Conservation (phyloP, 2,888 invertebrate genomes). For the Acrocyrtus sp. region DNA sequence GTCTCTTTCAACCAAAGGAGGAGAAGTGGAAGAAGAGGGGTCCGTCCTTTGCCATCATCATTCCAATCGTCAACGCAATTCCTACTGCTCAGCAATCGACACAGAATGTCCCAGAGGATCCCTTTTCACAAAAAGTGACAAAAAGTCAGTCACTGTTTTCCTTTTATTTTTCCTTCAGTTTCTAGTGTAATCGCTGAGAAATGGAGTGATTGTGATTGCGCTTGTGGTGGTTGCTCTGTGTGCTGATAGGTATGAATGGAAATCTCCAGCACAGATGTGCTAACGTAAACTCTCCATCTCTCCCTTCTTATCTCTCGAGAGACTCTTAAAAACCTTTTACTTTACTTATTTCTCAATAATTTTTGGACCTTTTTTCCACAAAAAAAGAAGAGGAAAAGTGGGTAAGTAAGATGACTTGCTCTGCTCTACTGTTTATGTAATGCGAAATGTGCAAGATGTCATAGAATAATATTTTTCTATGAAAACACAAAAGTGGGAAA, state of each 20-base stretch:
- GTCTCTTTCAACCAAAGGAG: conserved; percentile 7
- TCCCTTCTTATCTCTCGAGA: conserved; percentile 31
- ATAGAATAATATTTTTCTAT: neutral
- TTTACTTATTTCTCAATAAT: conserved; percentile 30
- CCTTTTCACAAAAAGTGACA: conserved; percentile 32
- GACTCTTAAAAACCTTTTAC: conserved; percentile 45
- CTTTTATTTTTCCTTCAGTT: neutral
- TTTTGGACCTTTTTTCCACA: neutral
- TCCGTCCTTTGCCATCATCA: conserved; percentile 4
- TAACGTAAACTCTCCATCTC: conserved; percentile 9
- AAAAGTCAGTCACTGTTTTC: conserved; percentile 24
- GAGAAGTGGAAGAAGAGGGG: neutral
- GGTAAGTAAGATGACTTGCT: neutral
- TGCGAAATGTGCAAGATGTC: neutral
- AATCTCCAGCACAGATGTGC: conserved; percentile 30
- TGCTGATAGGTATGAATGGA: neutral
- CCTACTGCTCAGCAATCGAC: neutral
- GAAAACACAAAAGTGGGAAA: neutral
- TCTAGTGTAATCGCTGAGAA: neutral
- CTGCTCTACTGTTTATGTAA: neutral
- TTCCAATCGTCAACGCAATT: conserved; percentile 2
- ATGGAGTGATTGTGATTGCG: neutral
- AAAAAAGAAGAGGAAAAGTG: neutral
- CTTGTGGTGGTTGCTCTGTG: neutral
- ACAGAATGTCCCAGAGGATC: conserved; percentile 25